phyloP scores from a whole-genome alignment of 2,888 invertebrate species.

The Hydriomena furcata region DNA sequence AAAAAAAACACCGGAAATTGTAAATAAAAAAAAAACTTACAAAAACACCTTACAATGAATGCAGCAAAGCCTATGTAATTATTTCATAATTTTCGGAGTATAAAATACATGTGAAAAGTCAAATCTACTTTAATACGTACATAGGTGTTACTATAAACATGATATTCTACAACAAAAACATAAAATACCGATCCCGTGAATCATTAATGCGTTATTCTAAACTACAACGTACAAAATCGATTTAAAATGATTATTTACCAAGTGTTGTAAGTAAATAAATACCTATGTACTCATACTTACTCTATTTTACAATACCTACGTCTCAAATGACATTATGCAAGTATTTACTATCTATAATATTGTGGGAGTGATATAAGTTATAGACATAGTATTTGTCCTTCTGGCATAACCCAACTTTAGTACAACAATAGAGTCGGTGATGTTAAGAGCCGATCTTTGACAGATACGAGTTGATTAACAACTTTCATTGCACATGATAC shows the following conservation, averaged over 20 bases:
- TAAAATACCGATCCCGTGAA: conserved; percentile 51
- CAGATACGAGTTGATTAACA: too few species aligned
- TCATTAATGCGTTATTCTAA: conserved; percentile 41
- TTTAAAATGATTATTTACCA: conserved; percentile 18
- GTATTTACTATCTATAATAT: too few species aligned
- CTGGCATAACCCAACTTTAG: too few species aligned
- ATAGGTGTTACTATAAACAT: conserved; percentile 37
- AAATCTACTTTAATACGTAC: background rate
- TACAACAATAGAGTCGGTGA: too few species aligned
- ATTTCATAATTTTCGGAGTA: background rate
- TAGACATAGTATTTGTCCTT: too few species aligned
- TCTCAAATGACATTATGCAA: too few species aligned
- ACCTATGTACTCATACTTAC: too few species aligned
- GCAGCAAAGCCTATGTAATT: conserved; percentile 26
- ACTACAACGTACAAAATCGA: conserved; percentile 11
- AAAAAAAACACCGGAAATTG: conserved; percentile 37
- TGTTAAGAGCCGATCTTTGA: too few species aligned
- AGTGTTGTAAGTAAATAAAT: conserved; percentile 11
- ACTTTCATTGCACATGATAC: too few species aligned
- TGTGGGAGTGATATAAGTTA: too few species aligned
- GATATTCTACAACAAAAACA: conserved; percentile 32
- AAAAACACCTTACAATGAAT: conserved; percentile 19
- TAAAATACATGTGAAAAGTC: background rate
- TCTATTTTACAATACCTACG: too few species aligned
- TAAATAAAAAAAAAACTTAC: conserved; percentile 28